Conservation (phyloP, 2,113 vertebrate genomes). For the Epinephelus moara region DNA sequence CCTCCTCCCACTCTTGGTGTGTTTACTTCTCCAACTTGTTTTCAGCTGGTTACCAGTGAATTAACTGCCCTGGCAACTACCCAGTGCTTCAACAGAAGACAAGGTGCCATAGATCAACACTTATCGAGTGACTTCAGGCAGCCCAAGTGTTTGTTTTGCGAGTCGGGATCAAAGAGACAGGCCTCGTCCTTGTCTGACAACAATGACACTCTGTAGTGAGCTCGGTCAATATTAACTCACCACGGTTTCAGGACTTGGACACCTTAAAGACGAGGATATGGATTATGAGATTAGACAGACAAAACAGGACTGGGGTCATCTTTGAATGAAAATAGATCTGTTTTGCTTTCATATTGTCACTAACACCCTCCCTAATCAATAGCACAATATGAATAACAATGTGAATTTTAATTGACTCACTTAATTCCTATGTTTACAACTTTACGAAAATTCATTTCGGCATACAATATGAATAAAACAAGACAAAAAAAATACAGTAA, state of each 20-base stretch:
- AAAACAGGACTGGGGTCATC: not conserved
- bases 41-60: conserved; percentile 28
- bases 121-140: conserved; percentile 51
- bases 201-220: conserved; percentile 48
- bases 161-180: conserved; percentile 70
- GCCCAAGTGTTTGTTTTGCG: conserved; percentile 74
- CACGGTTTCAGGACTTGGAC: conserved; percentile 74
- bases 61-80: conserved; percentile 44
- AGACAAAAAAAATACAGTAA: no score
- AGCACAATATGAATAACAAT: not conserved
- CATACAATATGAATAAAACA: no score
- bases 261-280: conserved; percentile 46
- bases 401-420: not conserved
- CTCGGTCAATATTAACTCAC: conserved; percentile 82
- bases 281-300: conserved; percentile 1
- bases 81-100: conserved; percentile 22
- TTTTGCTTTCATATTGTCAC: not conserved
- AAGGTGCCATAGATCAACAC: conserved; percentile 41
- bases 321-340: not conserved
- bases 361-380: not conserved
- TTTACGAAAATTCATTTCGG: no score
- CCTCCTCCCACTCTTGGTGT: not conserved
- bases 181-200: conserved; percentile 62
- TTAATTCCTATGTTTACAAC: no score
- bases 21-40: conserved; percentile 13